phyloP scores from a whole-genome alignment of 37 sponge, comb jelly and placozoan species.

The Spongilla lacustris region DNA sequence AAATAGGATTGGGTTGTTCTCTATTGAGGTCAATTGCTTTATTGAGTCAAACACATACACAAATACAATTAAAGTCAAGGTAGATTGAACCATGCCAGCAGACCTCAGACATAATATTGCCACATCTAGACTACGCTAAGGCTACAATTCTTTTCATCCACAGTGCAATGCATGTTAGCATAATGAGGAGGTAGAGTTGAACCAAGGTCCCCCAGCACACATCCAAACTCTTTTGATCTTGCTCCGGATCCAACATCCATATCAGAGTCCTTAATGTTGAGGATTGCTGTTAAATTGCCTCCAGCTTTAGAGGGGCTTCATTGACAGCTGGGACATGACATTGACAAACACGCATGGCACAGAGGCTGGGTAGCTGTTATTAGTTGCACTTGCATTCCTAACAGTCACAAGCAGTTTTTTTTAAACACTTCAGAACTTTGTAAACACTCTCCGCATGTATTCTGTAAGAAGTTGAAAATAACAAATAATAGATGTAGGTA shows the following conservation, averaged over 20 bases:
- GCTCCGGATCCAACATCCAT: background rate
- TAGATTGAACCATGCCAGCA: background rate
- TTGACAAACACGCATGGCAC: background rate
- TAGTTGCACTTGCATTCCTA: no score
- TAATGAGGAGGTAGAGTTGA: background rate
- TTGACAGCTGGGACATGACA: background rate
- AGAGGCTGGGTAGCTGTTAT: background rate
- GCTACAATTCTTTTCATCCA: background rate
- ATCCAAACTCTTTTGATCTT: background rate
- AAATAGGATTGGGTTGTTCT: background rate
- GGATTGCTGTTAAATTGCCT: background rate
- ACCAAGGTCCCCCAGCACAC: background rate
- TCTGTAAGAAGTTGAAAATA: background rate
- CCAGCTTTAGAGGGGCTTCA: background rate
- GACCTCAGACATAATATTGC: constrained; percentile 1
- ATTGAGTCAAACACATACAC: background rate
- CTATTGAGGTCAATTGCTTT: background rate
- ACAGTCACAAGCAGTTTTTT: background rate
- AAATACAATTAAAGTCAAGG: constrained; percentile 1
- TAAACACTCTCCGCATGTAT: background rate
- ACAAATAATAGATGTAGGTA: background rate
- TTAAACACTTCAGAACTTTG: background rate
- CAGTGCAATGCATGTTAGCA: background rate
- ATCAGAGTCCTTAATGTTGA: background rate
- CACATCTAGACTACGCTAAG: background rate